These are phyloP conservation scores for Drosophila demipolita DNA, from an alignment of 2,888 invertebrate genomes.

Conservation along the genomic window DNA sequence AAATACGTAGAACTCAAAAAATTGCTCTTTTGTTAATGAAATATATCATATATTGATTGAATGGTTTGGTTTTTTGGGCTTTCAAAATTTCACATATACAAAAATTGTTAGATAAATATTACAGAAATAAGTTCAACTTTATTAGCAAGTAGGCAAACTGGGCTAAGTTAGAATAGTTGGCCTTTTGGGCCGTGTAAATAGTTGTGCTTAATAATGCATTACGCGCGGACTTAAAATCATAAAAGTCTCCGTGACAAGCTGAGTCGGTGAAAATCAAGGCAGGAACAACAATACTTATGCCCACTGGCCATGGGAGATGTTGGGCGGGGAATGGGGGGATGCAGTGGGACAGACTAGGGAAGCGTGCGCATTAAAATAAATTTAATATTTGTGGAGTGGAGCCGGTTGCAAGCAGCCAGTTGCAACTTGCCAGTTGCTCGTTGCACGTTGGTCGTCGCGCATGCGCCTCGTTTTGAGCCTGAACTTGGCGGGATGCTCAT, in stretches of 20 bases:
- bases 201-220: conserved; percentile 42
- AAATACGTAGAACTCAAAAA: no score
- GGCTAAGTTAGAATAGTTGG: conserved; percentile 16
- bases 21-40: not conserved
- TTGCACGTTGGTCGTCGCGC: conserved; percentile 39
- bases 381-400: conserved; percentile 69
- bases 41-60: no score
- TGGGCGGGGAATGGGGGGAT: conserved; percentile 3
- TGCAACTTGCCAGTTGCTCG: conserved; percentile 24
- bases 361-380: conserved; percentile 72
- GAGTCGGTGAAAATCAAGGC: conserved; percentile 44
- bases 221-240: conserved; percentile 28
- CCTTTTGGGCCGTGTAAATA: conserved; percentile 14
- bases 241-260: conserved; percentile 20
- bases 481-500: conserved; percentile 76
- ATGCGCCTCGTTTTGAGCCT: conserved; percentile 65
- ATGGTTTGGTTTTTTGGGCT: no score
- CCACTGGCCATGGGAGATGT: conserved; percentile 51
- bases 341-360: conserved; percentile 16
- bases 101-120: not conserved
- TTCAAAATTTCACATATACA: not conserved
- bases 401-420: conserved; percentile 55
- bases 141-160: conserved; percentile 39
- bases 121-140: not conserved
- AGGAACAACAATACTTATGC: conserved; percentile 38